Conservation (phyloP, 2,797 vertebrate genomes). For the Lophius americanus region DNA sequence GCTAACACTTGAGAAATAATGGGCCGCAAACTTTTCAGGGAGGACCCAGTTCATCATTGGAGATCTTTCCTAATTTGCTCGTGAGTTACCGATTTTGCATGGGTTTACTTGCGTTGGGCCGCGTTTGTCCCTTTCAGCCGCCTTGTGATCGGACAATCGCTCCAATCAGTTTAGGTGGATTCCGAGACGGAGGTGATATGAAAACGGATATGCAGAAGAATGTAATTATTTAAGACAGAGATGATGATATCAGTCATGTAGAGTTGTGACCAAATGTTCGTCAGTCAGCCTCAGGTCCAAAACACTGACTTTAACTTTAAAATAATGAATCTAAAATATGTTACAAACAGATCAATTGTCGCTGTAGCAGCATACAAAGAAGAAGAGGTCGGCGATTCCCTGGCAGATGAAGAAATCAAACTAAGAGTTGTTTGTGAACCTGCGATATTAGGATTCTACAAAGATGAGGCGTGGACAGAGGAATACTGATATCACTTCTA, state of each 20-base stretch:
- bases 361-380: not conserved
- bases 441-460: constrained; percentile 35
- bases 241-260: not conserved
- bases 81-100: too few species aligned
- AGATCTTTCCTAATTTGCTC: too few species aligned
- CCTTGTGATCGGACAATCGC: too few species aligned
- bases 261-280: not conserved
- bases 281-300: constrained; percentile 4
- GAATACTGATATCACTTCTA: constrained; percentile 45
- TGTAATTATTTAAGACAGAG: not conserved
- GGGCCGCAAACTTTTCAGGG: too few species aligned
- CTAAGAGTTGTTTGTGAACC: constrained; percentile 33
- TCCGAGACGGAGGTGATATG: too few species aligned
- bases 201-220: too few species aligned
- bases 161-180: too few species aligned
- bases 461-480: constrained; percentile 16
- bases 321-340: constrained; percentile 2
- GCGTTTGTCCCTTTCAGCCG: too few species aligned
- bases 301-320: not conserved
- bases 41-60: too few species aligned
- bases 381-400: constrained; percentile 2
- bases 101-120: too few species aligned
- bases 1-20: too few species aligned
- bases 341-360: not conserved
- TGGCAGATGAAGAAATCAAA: constrained; percentile 7